Evolutionary conservation across 2,113 vertebrate genomes (phyloP).

Genomic region (Plecotus auritus): DNA sequence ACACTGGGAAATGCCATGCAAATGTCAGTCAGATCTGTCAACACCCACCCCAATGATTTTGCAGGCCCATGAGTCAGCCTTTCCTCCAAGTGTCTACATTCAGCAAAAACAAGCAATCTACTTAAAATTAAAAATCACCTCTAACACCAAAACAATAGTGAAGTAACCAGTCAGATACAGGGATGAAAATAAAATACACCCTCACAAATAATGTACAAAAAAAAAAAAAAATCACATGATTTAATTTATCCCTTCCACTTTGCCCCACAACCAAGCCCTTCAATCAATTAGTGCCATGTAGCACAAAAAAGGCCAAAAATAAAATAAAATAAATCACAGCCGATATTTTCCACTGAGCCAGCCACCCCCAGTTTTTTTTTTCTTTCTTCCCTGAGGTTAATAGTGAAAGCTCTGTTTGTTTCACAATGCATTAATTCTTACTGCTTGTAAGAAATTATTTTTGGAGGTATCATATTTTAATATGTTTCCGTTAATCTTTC

Average conservation of each 20-base stretch:
- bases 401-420: slow-evolving; percentile 72
- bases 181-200: neutral
- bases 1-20: slow-evolving; percentile 68
- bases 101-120: slow-evolving; percentile 40
- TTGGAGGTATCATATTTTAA: slow-evolving; percentile 77
- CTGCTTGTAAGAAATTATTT: slow-evolving; percentile 74
- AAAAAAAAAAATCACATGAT: slow-evolving; percentile 28
- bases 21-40: slow-evolving; percentile 69
- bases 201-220: neutral
- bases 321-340: slow-evolving; percentile 46
- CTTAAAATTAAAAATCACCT: slow-evolving; percentile 55
- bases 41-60: slow-evolving; percentile 51
- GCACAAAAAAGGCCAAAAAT: slow-evolving; percentile 50
- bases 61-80: slow-evolving; percentile 70
- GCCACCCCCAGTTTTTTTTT: neutral
- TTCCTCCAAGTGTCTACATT: slow-evolving; percentile 57
- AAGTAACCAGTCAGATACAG: neutral
- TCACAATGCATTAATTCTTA: slow-evolving; percentile 74
- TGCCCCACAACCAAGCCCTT: slow-evolving; percentile 45
- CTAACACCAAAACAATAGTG: slow-evolving; percentile 55
- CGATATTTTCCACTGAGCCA: slow-evolving; percentile 61
- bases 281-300: slow-evolving; percentile 64
- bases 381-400: slow-evolving; percentile 47
- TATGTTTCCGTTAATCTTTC: slow-evolving; percentile 75
- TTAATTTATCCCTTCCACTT: neutral